These are phyloP conservation scores for Etheostoma cragini DNA, from an alignment of 2,113 vertebrate genomes.

Conservation along the genomic window DNA sequence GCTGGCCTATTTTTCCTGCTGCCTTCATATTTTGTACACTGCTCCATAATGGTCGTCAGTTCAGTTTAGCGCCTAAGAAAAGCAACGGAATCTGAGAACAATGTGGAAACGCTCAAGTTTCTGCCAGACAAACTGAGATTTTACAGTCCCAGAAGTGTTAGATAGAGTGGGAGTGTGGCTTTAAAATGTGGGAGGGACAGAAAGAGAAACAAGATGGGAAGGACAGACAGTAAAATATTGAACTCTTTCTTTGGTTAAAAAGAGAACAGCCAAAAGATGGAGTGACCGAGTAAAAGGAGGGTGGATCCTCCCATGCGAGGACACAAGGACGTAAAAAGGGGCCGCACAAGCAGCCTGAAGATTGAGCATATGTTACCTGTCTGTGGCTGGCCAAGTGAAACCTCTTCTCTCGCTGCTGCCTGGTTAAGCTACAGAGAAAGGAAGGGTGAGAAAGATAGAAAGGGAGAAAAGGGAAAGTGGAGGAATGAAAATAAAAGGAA, in stretches of 20 bases:
- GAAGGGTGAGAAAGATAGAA: slow-evolving; percentile 11
- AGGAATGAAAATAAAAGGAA: slow-evolving; percentile 8
- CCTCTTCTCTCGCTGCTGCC: slow-evolving; percentile 22
- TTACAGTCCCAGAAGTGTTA: slow-evolving; percentile 46
- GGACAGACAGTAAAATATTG: slow-evolving; percentile 40
- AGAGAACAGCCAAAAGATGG: slow-evolving; percentile 30
- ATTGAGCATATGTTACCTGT: slow-evolving; percentile 61
- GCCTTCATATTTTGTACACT: not conserved
- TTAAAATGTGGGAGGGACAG: slow-evolving; percentile 44
- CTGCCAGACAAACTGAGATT: slow-evolving; percentile 43
- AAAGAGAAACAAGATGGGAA: slow-evolving; percentile 27
- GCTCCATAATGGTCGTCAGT: not conserved
- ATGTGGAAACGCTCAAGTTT: slow-evolving; percentile 20
- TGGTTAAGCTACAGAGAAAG: not conserved
- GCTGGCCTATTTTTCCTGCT: not conserved
- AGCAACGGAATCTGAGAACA: slow-evolving; percentile 19
- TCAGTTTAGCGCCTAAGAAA: slow-evolving; percentile 6
- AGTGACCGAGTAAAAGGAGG: not conserved
- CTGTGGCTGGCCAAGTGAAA: slow-evolving; percentile 27
- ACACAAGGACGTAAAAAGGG: slow-evolving; percentile 10
- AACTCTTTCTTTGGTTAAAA: not conserved
- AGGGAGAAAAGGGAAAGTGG: slow-evolving; percentile 9
- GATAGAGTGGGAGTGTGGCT: slow-evolving; percentile 40
- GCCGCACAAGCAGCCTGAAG: slow-evolving; percentile 25
- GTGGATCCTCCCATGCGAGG: not conserved